These are phyloP conservation scores for Dendropsophus ebraccatus DNA, from an alignment of 2,113 vertebrate genomes.

Conservation along the genomic window DNA sequence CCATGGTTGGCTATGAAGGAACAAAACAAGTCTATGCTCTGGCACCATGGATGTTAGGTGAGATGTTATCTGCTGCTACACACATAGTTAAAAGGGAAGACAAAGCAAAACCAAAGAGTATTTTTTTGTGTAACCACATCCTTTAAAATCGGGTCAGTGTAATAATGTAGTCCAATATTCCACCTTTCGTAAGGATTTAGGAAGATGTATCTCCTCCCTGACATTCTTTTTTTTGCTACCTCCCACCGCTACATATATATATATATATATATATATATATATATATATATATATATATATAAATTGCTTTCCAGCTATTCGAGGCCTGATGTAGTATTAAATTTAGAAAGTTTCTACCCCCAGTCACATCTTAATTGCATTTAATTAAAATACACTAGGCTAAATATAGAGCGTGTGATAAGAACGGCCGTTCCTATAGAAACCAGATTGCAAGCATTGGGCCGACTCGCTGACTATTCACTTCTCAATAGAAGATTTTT, in stretches of 20 bases:
- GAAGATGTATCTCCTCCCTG: slow-evolving; percentile 7
- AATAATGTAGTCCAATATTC: background rate
- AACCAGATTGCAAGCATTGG: slow-evolving; percentile 14
- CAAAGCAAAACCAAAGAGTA: slow-evolving; percentile 79
- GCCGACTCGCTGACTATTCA: background rate
- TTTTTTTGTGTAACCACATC: slow-evolving; percentile 63
- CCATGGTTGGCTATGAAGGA: background rate
- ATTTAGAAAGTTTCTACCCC: slow-evolving; percentile 20
- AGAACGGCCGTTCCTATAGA: slow-evolving; percentile 6
- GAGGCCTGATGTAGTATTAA: background rate
- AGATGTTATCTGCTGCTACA: slow-evolving; percentile 69
- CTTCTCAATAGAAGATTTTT: background rate
- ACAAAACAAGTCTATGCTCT: background rate
- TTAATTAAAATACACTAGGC: slow-evolving; percentile 16
- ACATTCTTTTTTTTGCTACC: background rate
- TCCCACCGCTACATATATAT: background rate
- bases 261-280: background rate
- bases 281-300: background rate
- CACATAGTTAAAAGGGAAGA: slow-evolving; percentile 65
- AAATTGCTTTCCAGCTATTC: slow-evolving; percentile 13
- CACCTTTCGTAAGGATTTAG: background rate
- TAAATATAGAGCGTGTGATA: slow-evolving; percentile 9
- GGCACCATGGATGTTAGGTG: slow-evolving; percentile 42
- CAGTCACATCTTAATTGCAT: slow-evolving; percentile 26
- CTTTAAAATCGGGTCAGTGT: background rate